These are phyloP conservation scores for Eudyptes chrysolophus DNA, from an alignment of 2,113 vertebrate species.

Conservation along the genomic window DNA sequence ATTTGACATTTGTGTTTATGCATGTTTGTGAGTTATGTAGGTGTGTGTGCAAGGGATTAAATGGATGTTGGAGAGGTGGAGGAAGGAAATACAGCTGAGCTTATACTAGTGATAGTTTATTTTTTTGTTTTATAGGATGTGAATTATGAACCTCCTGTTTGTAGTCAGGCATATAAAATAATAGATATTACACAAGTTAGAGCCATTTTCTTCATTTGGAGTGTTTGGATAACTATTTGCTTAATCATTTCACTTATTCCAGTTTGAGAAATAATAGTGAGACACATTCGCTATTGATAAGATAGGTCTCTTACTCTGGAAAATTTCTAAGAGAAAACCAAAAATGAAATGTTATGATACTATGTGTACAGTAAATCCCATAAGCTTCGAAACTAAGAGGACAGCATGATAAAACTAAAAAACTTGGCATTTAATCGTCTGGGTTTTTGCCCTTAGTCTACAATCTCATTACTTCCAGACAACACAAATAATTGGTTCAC, in stretches of 20 bases:
- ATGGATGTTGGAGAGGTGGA: neutral
- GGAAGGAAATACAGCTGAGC: neutral
- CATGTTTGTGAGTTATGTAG: neutral
- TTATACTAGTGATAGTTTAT: neutral
- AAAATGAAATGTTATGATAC: neutral
- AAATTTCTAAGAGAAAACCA: neutral
- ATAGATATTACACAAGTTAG: constrained; percentile 1
- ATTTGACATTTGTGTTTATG: neutral
- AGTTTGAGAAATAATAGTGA: constrained; percentile 33
- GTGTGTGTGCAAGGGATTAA: neutral
- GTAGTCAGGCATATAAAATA: neutral
- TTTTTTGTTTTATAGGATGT: neutral
- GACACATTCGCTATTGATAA: neutral
- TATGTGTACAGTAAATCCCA: neutral
- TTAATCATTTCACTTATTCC: constrained; percentile 39
- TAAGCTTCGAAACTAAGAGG: neutral
- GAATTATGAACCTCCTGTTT: constrained; percentile 23
- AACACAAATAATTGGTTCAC: constrained; percentile 60
- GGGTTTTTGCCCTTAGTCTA: neutral
- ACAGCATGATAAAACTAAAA: neutral
- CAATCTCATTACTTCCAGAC: constrained; percentile 43
- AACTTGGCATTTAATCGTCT: neutral
- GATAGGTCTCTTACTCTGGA: neutral
- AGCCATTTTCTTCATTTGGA: constrained; percentile 29
- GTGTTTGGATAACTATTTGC: constrained; percentile 52